These are phyloP conservation scores for Enoplosus armatus DNA, from an alignment of 2,797 vertebrate species.

Conservation along the genomic window DNA sequence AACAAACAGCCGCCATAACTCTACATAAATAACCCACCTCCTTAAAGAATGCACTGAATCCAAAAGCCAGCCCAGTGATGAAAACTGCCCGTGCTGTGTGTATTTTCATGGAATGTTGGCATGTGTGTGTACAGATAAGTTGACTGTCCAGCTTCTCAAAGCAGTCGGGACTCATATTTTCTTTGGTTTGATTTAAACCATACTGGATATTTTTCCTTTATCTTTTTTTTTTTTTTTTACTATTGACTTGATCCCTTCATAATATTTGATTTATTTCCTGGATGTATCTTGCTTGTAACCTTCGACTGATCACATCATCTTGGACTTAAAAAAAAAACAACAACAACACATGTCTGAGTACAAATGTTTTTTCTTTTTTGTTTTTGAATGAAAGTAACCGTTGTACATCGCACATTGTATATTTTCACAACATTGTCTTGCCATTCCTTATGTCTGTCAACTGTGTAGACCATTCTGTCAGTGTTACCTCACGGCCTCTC, in stretches of 20 bases:
- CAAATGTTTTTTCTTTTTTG: slow-evolving; percentile 71
- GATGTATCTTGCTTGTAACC: slow-evolving; percentile 76
- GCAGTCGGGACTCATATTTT: slow-evolving; percentile 77
- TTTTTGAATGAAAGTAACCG: slow-evolving; percentile 78
- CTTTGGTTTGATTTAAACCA: slow-evolving; percentile 77
- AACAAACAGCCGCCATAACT: slow-evolving; percentile 61
- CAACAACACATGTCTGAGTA: slow-evolving; percentile 70
- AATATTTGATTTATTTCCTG: slow-evolving; percentile 75
- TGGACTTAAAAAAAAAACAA: slow-evolving; percentile 57
- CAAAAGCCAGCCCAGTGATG: slow-evolving; percentile 78
- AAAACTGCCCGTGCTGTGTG: slow-evolving; percentile 77
- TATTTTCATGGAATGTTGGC: slow-evolving; percentile 75
- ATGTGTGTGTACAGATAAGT: slow-evolving; percentile 73
- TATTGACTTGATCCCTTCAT: slow-evolving; percentile 73
- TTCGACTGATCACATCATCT: slow-evolving; percentile 69
- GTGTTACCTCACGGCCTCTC: slow-evolving; percentile 67
- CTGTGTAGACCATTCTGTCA: slow-evolving; percentile 67
- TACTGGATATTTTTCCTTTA: slow-evolving; percentile 67
- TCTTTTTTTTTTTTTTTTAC: slow-evolving; percentile 65
- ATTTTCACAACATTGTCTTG: slow-evolving; percentile 70
- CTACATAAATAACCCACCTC: slow-evolving; percentile 67
- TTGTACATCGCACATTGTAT: slow-evolving; percentile 75
- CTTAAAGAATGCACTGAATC: slow-evolving; percentile 80
- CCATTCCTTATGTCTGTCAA: slow-evolving; percentile 77
- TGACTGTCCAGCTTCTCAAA: slow-evolving; percentile 71